A percentile compares a stretch with the other conserved stretches of the same genome.
Conservation (phyloP, 2,888 invertebrate genomes). For the Steinernema scapterisci region DNA sequence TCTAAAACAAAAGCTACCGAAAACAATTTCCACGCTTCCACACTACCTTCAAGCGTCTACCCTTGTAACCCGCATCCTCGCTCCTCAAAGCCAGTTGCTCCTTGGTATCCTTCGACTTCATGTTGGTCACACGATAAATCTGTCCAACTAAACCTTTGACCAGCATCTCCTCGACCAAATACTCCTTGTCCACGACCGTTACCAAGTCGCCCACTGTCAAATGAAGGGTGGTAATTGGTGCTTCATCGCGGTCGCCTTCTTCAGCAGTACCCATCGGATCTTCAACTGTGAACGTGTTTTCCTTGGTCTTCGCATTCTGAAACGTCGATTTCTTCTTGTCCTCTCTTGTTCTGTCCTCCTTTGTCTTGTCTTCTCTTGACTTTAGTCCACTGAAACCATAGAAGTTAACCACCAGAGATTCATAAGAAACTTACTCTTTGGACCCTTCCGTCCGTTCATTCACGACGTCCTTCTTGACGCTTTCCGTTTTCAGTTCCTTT, state of each 20-base stretch:
- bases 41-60: slow-evolving; percentile 5
- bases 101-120: not conserved
- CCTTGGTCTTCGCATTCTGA: not conserved
- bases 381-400: too few species aligned
- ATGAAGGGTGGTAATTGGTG: not conserved
- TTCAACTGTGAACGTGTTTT: not conserved
- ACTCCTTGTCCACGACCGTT: slow-evolving; percentile 20
- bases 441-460: too few species aligned
- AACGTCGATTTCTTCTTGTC: too few species aligned
- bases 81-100: slow-evolving; percentile 14
- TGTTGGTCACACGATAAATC: not conserved
- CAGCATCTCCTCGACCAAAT: not conserved
- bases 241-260: not conserved
- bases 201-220: not conserved
- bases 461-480: too few species aligned
- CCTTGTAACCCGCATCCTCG: slow-evolving; percentile 2
- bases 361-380: too few species aligned
- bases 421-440: too few species aligned
- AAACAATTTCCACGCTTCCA: not conserved
- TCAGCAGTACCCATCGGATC: not conserved
- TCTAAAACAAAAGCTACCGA: not conserved
- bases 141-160: not conserved
- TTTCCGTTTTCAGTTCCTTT: too few species aligned
- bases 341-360: too few species aligned
- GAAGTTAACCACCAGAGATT: too few species aligned